These are phyloP conservation scores for Calyptomena viridis DNA, from an alignment of 2,113 vertebrate species.

Conservation along the genomic window DNA sequence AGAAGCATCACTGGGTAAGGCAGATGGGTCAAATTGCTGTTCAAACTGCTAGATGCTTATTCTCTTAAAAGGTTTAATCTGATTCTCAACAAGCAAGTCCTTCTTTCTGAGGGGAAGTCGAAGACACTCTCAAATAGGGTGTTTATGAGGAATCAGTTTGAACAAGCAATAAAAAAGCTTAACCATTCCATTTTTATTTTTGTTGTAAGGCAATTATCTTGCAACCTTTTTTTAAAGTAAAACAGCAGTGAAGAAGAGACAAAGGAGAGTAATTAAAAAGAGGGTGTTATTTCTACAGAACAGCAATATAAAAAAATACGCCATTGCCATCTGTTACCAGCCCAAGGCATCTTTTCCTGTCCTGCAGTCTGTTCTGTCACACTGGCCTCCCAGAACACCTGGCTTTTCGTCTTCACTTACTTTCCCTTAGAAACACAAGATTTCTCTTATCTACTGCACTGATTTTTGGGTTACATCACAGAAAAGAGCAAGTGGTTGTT, in stretches of 20 bases:
- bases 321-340: not conserved
- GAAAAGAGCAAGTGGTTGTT: not conserved
- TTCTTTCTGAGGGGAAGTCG: not conserved
- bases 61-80: not conserved
- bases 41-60: not conserved
- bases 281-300: not conserved
- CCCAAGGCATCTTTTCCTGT: not conserved
- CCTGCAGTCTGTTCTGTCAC: not conserved
- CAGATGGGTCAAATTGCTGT: not conserved
- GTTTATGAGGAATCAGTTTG: not conserved
- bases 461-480: accelerated
- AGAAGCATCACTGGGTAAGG: not conserved
- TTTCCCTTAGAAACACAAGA: not conserved
- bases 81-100: not conserved
- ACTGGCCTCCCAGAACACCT: not conserved
- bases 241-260: not conserved
- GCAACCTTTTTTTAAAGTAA: not conserved
- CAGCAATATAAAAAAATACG: not conserved
- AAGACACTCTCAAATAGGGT: not conserved
- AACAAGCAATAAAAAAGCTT: not conserved
- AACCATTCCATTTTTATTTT: not conserved
- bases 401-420: not conserved
- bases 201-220: not conserved
- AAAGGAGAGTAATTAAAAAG: not conserved
- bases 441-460: not conserved